phyloP scores from a whole-genome alignment of 2,888 invertebrate genomes.

The Falcaria lacertinaria region DNA sequence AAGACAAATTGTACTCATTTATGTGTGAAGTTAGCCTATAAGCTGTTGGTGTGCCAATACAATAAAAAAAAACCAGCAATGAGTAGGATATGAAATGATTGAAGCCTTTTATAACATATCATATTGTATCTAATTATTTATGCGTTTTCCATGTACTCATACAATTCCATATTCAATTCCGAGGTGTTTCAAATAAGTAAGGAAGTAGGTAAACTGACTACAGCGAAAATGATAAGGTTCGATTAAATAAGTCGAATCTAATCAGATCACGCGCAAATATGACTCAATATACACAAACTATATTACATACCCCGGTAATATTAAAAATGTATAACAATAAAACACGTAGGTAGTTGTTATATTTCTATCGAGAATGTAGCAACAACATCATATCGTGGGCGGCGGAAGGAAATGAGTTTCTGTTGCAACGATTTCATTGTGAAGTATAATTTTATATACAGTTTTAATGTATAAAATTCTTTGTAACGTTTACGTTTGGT shows the following conservation, averaged over 20 bases:
- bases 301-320: too few species aligned
- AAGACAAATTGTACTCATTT: too few species aligned
- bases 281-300: neutral
- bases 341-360: too few species aligned
- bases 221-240: neutral
- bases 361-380: neutral
- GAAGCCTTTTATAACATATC: too few species aligned
- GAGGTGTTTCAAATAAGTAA: too few species aligned
- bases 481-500: constrained; percentile 4
- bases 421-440: constrained; percentile 5
- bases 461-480: constrained; percentile 2
- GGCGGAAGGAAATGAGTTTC: constrained; percentile 4
- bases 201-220: neutral
- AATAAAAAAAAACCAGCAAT: too few species aligned
- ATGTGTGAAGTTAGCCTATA: too few species aligned
- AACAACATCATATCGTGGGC: constrained; percentile 8
- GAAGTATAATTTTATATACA: constrained; percentile 5
- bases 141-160: too few species aligned
- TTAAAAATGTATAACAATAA: neutral
- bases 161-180: too few species aligned
- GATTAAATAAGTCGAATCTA: neutral
- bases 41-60: too few species aligned
- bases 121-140: too few species aligned
- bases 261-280: neutral
- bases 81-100: too few species aligned